Base-by-base conservation (phyloP, 2,888 invertebrate genomes). In the Oeneis ivallda region DNA sequence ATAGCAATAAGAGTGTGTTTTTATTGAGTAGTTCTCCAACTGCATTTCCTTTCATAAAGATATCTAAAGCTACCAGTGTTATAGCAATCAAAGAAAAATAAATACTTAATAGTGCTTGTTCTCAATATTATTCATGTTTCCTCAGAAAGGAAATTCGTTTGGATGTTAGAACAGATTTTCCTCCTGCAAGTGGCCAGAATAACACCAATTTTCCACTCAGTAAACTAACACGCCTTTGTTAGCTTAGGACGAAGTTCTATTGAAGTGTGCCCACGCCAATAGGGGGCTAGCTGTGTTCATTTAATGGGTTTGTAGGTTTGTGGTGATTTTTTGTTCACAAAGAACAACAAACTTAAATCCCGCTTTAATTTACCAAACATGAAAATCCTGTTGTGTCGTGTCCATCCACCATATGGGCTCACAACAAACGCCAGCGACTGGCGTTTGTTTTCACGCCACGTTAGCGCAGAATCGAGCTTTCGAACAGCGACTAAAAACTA, bases 191-290 rank as follows among this genome's bases (percentile, higher is more conserved):
- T 13, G 56, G 39, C 39, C 13, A 39, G 41, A 56, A 41, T 56
- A 56, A 56, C 56, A 39, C 19, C 19, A 39, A 41, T 56, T 56
- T 56, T 56, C 56, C 56, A 41, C 56, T 56, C 56, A 41, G 19
- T 56, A 39, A 19, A 19, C 56, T 54, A 56, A 56, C 39, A 56
- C 41, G 19, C 13, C 2, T 54, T 56, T 56, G 39, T 56, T 56
- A 39, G 56, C 15, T 56, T 56, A 56, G 56, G 56, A 41, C 56
- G 19, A 19, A 19, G 13, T 41, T 39, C 41, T 41, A 56, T 41
- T 37, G 19, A 13, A 13, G 13, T 19, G 56, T 5, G 17, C 19
- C 10, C 9, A 37, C 26, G 26, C 8, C 7, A 53, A 2, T 10
- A 41, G n/a, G 13, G 17, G 13, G 54, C 17, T 17, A 34, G 19